Evolutionary conservation across 2,888 invertebrate species (phyloP), one percentile per base, ranked within the genome.

Genomic region (Hirtodrosophila alboralis): DNA sequence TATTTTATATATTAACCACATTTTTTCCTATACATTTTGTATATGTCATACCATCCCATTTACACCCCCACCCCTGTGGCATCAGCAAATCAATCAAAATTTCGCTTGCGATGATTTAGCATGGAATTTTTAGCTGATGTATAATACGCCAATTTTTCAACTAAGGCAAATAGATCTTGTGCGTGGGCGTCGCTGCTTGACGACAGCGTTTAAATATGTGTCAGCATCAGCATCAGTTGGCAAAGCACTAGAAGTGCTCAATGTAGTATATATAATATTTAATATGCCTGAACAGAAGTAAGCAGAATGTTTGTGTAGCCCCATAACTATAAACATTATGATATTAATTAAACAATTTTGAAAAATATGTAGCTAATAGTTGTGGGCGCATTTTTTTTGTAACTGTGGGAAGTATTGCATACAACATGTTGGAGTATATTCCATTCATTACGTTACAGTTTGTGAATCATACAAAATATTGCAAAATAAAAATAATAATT

Each of bases 71-170:
- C 30, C 47, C 53, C 27, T 51, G 54, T 37, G 34, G 62, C 62
- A 61, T 45, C 51, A 40, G 56, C 57, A 64, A 83, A 78, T 78
- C 78, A 83, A 83, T 78, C 78, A 78, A 75, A 79, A 79, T 69
- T 70, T 75, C 56, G 40, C 59, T 51, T 41, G 49, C 63, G 66
- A 73, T 83, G 76, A 78, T 78, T 78, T 83, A 75, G 56, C 76
- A 75, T 70, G 80, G 80, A 83, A 78, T 78, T 75, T 62, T 73
- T 79, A 59, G 69, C 43, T 62, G 70, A 80, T 75, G 78, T 66
- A 47, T 70, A 68, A 78, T 70, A 60, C 60, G 75, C 49, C 54
- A 69, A 78, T 78, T 75, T 79, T 56, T 78, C 83, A 79, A 66
- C 57, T 73, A 40, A 66, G 69, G 65, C 79, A 79, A 78, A 81